Conservation (phyloP, 1,140 invertebrate species). For the Drosophila pandora region DNA sequence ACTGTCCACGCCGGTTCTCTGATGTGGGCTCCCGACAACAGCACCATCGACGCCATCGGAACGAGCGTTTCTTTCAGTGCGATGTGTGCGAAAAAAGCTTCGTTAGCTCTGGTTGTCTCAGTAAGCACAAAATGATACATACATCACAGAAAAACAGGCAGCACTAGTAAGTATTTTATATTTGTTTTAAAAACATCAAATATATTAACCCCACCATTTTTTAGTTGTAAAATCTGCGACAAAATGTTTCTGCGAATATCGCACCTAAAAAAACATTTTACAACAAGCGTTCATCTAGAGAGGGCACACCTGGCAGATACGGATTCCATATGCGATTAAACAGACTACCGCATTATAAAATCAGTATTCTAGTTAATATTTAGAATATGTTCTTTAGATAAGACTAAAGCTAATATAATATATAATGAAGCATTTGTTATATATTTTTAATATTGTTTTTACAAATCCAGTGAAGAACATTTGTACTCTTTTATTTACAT, state of each 20-base stretch:
- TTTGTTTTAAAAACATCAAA: background rate
- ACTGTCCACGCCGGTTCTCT: constrained; percentile 27
- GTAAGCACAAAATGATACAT: constrained; percentile 40
- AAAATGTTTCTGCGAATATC: constrained; percentile 14
- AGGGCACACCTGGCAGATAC: background rate
- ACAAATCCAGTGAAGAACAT: constrained; percentile 18
- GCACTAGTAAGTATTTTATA: constrained; percentile 14
- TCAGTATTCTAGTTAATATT: background rate
- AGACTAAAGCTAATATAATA: background rate
- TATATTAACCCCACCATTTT: background rate
- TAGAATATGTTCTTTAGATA: too few relatives aligned
- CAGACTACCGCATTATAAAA: background rate
- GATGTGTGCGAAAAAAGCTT: constrained; percentile 33
- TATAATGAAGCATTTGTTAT: background rate
- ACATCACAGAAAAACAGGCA: background rate
- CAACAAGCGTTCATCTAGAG: constrained; percentile 6
- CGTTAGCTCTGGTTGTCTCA: constrained; percentile 31
- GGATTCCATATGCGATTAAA: background rate
- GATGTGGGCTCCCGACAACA: constrained; percentile 18
- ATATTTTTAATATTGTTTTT: constrained; percentile 3
- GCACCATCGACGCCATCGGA: constrained; percentile 39
- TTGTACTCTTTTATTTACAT: constrained; percentile 70
- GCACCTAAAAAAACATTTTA: constrained; percentile 7
- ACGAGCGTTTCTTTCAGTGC: constrained; percentile 25
- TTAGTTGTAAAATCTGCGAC: constrained; percentile 19